phyloP scores from a whole-genome alignment of 1,140 invertebrate species.

The Formica exsecta region DNA sequence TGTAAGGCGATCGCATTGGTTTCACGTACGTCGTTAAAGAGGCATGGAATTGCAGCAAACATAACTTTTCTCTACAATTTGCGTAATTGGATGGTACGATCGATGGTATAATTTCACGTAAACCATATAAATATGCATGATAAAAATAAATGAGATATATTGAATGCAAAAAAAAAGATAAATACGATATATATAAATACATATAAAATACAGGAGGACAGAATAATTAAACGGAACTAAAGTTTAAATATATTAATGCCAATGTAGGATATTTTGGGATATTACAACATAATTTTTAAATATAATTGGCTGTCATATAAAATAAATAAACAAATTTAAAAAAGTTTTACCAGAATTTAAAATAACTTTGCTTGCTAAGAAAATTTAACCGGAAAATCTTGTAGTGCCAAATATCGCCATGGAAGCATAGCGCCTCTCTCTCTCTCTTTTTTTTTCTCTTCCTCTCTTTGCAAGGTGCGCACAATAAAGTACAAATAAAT shows the following conservation, averaged over 20 bases:
- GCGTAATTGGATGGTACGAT: conserved; percentile 33
- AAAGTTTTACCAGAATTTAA: conserved; percentile 25
- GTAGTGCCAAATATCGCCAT: neutral
- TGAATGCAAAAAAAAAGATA: neutral
- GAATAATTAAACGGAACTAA: conserved; percentile 17
- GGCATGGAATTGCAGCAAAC: neutral
- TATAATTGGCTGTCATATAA: neutral
- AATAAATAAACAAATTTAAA: neutral
- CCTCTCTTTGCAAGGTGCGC: neutral
- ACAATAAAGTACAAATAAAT: conserved; percentile 58
- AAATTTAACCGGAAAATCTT: neutral
- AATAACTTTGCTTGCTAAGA: conserved; percentile 8
- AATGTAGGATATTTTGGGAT: neutral
- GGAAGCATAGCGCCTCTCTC: neutral
- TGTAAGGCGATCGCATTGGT: neutral
- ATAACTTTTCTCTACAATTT: conserved; percentile 23
- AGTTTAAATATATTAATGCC: neutral
- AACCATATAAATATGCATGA: neutral
- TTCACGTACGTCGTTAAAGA: conserved; percentile 38
- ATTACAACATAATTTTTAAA: conserved; percentile 7
- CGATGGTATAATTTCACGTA: neutral
- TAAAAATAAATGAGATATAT: neutral
- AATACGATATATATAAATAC: neutral
- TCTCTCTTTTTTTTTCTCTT: neutral
- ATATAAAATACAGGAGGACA: too few species aligned